phyloP scores from a whole-genome alignment of 2,888 invertebrate species.

The Steromphala cineraria region DNA sequence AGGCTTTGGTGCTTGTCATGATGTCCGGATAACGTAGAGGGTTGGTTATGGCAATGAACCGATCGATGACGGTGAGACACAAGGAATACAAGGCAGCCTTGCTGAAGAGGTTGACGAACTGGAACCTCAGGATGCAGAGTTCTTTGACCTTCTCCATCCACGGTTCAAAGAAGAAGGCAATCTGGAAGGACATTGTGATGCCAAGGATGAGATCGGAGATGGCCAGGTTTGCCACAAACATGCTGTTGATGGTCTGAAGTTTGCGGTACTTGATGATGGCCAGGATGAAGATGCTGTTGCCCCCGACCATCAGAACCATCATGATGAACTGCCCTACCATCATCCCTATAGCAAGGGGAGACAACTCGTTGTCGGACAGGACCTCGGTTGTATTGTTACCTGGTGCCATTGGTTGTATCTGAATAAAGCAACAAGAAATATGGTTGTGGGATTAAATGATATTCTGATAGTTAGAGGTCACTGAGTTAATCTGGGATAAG shows the following conservation, averaged over 20 bases:
- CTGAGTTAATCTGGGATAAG: too few species aligned
- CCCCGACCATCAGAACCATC: conserved; percentile 41
- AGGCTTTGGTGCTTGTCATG: conserved; percentile 70
- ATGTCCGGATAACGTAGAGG: conserved; percentile 39
- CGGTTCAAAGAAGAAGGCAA: conserved; percentile 44
- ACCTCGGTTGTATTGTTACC: neutral
- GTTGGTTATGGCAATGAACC: conserved; percentile 47
- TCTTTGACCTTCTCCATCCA: conserved; percentile 34
- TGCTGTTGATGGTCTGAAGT: conserved; percentile 51
- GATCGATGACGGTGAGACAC: conserved; percentile 46
- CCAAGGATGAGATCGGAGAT: conserved; percentile 53
- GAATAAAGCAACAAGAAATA: neutral
- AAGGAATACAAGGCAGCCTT: conserved; percentile 48
- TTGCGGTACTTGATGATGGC: conserved; percentile 40
- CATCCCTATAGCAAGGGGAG: conserved; percentile 31
- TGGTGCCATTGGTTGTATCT: neutral
- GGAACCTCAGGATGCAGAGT: conserved; percentile 48
- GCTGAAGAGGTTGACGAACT: conserved; percentile 41
- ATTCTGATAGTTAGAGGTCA: too few species aligned
- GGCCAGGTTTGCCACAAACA: conserved; percentile 55
- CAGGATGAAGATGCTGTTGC: conserved; percentile 48
- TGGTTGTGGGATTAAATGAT: neutral
- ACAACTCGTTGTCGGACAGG: neutral
- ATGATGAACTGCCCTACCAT: conserved; percentile 38
- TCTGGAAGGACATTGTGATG: conserved; percentile 48